These are phyloP conservation scores for Urocolius indicus DNA, from an alignment of 2,113 vertebrate species.

Conservation along the genomic window DNA sequence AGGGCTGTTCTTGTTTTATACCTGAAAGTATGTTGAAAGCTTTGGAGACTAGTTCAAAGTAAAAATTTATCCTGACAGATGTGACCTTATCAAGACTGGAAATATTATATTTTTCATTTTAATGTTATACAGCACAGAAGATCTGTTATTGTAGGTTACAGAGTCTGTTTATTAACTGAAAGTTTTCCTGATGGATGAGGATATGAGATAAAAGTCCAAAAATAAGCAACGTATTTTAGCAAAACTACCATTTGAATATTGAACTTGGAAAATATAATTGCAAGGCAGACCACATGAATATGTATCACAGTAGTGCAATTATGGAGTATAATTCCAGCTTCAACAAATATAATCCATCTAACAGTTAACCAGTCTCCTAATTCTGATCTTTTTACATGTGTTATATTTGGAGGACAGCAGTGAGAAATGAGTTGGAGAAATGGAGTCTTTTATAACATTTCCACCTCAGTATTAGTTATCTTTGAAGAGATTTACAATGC, in stretches of 20 bases:
- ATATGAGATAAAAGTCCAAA: neutral
- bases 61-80: constrained; percentile 50
- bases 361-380: neutral
- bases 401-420: constrained; percentile 19
- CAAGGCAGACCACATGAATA: constrained; percentile 11
- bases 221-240: neutral
- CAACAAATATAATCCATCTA: constrained; percentile 37
- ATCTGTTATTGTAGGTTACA: constrained; percentile 20
- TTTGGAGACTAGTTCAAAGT: constrained; percentile 17
- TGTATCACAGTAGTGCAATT: neutral
- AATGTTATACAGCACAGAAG: neutral
- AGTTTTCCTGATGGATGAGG: neutral
- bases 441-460: neutral
- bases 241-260: constrained; percentile 30
- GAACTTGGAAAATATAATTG: constrained; percentile 47
- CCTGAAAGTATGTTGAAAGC: neutral
- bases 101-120: constrained; percentile 55
- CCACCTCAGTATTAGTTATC: neutral
- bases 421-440: neutral
- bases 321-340: constrained; percentile 18
- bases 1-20: constrained; percentile 20
- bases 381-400: neutral
- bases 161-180: constrained; percentile 46
- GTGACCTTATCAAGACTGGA: constrained; percentile 59
- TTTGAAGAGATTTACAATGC: neutral